phyloP scores from a whole-genome alignment of 92 coral and sea anemone species.

The Metridium senile region DNA sequence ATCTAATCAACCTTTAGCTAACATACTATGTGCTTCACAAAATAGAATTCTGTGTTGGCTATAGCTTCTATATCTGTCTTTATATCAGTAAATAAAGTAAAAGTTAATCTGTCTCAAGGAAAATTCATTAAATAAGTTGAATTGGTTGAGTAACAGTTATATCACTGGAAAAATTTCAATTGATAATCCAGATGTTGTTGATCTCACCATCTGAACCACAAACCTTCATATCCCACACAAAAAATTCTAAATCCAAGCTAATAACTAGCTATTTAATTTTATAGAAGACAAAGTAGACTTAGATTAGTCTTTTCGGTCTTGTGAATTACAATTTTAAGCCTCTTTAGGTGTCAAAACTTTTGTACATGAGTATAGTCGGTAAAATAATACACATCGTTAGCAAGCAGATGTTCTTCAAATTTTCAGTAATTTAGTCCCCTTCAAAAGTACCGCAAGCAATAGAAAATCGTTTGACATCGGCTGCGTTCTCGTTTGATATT shows the following conservation, averaged over 20 bases:
- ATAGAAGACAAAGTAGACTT: not conserved
- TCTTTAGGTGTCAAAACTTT: slow-evolving; percentile 12
- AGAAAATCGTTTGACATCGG: slow-evolving; percentile 18
- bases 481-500: slow-evolving; percentile 26
- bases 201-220: slow-evolving; percentile 8
- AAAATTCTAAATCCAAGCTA: not conserved
- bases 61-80: not conserved
- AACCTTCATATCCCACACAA: slow-evolving; percentile 1
- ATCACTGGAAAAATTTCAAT: slow-evolving; percentile 3
- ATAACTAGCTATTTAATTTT: not conserved
- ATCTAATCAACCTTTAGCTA: not conserved
- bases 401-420: slow-evolving; percentile 41
- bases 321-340: slow-evolving; percentile 10
- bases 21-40: not conserved
- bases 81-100: not conserved
- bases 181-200: slow-evolving; percentile 22
- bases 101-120: not conserved
- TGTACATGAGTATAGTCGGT: slow-evolving; percentile 12
- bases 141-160: slow-evolving; percentile 15
- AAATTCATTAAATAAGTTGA: slow-evolving; percentile 7
- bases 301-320: slow-evolving; percentile 32
- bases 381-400: slow-evolving; percentile 16
- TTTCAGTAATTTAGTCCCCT: slow-evolving; percentile 32
- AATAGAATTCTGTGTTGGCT: not conserved
- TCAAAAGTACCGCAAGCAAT: slow-evolving; percentile 45